These are phyloP conservation scores for Drosophila phalerata DNA, from an alignment of 2,888 invertebrate genomes.

Conservation along the genomic window DNA sequence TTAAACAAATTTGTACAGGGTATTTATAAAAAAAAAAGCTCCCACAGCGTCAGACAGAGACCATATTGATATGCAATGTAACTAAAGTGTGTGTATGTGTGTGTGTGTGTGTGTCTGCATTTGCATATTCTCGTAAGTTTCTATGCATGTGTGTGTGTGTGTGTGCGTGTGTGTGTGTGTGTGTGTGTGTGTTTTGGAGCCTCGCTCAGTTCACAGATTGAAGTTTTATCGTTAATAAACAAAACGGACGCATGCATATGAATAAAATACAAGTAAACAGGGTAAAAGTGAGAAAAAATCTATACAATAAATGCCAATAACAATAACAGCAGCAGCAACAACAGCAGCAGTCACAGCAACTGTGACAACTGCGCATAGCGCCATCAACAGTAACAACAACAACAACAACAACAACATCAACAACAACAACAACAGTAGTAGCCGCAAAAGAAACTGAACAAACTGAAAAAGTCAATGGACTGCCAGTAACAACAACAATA, in stretches of 20 bases:
- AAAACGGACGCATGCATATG: slow-evolving; percentile 46
- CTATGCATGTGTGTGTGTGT: slow-evolving; percentile 6
- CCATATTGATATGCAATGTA: slow-evolving; percentile 15
- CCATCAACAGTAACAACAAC: slow-evolving; percentile 29
- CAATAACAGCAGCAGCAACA: slow-evolving; percentile 32
- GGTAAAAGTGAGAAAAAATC: slow-evolving; percentile 45
- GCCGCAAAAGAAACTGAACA: slow-evolving; percentile 43
- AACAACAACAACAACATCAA: slow-evolving; percentile 1
- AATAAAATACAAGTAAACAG: slow-evolving; percentile 51
- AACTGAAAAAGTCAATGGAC: slow-evolving; percentile 67
- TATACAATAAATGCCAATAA: slow-evolving; percentile 57
- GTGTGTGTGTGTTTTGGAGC: slow-evolving; percentile 14
- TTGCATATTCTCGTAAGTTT: neutral
- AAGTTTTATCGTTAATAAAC: slow-evolving; percentile 59
- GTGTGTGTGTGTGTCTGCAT: slow-evolving; percentile 8
- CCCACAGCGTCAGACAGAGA: slow-evolving; percentile 23
- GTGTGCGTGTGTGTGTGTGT: slow-evolving; percentile 3
- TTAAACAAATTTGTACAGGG: neutral
- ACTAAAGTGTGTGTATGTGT: neutral
- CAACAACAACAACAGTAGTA: slow-evolving; percentile 36
- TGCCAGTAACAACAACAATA: slow-evolving; percentile 57
- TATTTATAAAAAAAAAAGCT: slow-evolving; percentile 26
- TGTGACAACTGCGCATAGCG: slow-evolving; percentile 65
- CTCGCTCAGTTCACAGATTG: slow-evolving; percentile 39
- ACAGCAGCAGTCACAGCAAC: slow-evolving; percentile 29